Evolutionary conservation across 37 sponge, comb jelly and placozoan species (phyloP).

Genomic region (Bolinopsis microptera): DNA sequence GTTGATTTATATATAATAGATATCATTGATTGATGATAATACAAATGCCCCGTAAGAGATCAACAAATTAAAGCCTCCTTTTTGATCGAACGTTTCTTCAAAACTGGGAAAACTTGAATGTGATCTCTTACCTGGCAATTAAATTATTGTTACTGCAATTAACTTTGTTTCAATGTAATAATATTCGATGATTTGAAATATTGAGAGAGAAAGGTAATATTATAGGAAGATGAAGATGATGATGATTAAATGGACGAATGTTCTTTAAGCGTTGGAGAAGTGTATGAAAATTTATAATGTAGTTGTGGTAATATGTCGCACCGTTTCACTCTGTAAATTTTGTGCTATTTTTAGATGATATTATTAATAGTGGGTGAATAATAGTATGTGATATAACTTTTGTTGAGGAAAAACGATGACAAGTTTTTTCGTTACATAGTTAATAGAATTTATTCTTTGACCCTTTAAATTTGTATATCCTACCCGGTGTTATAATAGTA

Average conservation of each 20-base stretch:
- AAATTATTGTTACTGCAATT: conserved; percentile 49
- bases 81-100: no score
- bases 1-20: not conserved
- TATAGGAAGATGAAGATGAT: not conserved
- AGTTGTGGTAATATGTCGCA: no score
- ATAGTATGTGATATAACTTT: no score
- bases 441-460: not conserved
- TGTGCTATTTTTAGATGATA: not conserved
- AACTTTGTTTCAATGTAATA: conserved; percentile 22
- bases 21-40: not conserved
- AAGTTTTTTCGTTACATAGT: not conserved
- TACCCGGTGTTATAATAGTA: no score
- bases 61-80: no score
- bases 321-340: not conserved
- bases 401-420: not conserved
- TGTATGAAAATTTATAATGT: not conserved
- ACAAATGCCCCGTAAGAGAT: not conserved
- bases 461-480: not conserved
- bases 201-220: not conserved
- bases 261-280: not conserved
- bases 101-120: no score
- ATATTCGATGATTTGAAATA: not conserved
- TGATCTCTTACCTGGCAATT: not conserved
- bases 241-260: not conserved
- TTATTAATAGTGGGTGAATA: not conserved